phyloP scores from a whole-genome alignment of 2,888 invertebrate genomes.

The Hetaerina titia region DNA sequence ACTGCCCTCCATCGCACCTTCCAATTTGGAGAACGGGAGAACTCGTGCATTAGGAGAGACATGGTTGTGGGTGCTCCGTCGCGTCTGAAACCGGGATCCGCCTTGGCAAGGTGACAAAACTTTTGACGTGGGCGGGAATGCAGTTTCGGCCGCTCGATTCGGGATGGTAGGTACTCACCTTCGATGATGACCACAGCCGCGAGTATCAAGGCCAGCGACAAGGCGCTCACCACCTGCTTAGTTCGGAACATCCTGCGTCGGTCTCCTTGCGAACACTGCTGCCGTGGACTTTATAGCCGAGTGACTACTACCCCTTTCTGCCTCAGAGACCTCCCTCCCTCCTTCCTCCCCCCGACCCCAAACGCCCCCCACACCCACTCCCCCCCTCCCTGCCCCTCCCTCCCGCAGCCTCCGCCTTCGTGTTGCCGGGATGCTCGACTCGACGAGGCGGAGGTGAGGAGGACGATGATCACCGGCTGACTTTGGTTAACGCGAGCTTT shows the following conservation, averaged over 20 bases:
- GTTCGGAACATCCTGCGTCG: neutral
- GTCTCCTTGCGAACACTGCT: neutral
- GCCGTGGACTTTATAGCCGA: slow-evolving; percentile 15
- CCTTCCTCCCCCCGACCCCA: neutral
- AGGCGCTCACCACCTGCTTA: neutral
- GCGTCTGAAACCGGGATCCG: neutral
- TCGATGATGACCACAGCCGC: neutral
- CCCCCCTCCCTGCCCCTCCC: neutral
- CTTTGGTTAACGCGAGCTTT: neutral
- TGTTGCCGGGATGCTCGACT: neutral
- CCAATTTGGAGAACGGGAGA: neutral
- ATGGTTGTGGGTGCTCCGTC: neutral
- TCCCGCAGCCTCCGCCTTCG: neutral
- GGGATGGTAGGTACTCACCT: neutral
- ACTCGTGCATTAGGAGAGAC: neutral
- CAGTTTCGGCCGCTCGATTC: neutral
- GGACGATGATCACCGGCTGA: neutral
- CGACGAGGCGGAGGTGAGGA: neutral
- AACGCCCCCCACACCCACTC: neutral
- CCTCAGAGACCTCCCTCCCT: too few species aligned
- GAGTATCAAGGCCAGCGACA: neutral
- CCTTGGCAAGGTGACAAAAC: neutral
- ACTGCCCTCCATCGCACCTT: neutral
- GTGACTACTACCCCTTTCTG: neutral
- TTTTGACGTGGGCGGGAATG: neutral